A percentile compares a stretch with the other conserved stretches of the same genome.
Conservation (phyloP, 1,140 invertebrate species). For the Muscidifurax raptorellus region DNA sequence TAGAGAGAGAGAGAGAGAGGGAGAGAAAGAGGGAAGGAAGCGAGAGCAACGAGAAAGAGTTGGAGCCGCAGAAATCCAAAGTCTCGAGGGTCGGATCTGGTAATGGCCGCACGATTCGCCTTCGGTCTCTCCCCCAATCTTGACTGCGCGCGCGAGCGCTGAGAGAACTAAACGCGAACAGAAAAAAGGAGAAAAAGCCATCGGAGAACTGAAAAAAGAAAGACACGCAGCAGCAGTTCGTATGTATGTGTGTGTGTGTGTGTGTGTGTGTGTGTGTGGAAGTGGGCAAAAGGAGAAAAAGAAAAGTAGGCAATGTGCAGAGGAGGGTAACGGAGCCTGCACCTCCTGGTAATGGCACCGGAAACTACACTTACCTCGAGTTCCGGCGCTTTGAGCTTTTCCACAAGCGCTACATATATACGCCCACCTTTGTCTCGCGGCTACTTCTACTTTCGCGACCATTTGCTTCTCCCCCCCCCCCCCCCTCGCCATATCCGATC, state of each 20-base stretch:
- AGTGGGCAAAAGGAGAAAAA: constrained; percentile 29
- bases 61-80: constrained; percentile 46
- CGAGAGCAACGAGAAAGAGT: constrained; percentile 35
- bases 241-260: background rate
- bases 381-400: constrained; percentile 67
- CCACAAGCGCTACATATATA: constrained; percentile 27
- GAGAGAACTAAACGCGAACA: background rate
- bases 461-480: background rate
- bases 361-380: constrained; percentile 69
- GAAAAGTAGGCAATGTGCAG: constrained; percentile 54
- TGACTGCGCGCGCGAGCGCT: constrained; percentile 21
- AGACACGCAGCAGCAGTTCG: background rate
- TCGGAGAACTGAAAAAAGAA: constrained; percentile 22
- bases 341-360: constrained; percentile 66
- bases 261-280: constrained; percentile 8
- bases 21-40: background rate
- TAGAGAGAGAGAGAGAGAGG: too few relatives aligned
- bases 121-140: constrained; percentile 30
- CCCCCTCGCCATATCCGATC: constrained; percentile 59
- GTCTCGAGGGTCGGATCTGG: constrained; percentile 43
- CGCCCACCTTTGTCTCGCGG: constrained; percentile 44
- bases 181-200: background rate
- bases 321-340: constrained; percentile 59
- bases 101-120: constrained; percentile 44
- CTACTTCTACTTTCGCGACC: background rate